Evolutionary conservation across 2,888 invertebrate genomes (phyloP).

Genomic region (Ochropleura plecta): DNA sequence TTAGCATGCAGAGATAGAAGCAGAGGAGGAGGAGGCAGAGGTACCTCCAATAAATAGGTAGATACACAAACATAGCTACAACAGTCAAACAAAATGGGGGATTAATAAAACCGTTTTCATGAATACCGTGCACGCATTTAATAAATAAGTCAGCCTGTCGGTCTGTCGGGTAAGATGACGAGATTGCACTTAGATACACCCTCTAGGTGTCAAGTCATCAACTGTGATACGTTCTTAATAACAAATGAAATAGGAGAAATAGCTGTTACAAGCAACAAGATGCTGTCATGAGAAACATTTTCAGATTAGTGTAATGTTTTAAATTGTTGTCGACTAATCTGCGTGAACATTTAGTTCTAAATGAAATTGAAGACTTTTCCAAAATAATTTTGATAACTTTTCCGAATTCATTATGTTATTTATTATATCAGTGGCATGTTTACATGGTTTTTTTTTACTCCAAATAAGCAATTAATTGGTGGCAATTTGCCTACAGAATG

Average conservation of each 20-base stretch:
- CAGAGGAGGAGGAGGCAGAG: no score
- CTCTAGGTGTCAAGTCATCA: conserved; percentile 50
- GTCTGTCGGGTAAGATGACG: conserved; percentile 80
- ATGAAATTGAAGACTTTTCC: not conserved
- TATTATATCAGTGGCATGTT: not conserved
- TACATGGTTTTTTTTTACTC: not conserved
- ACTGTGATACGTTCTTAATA: conserved; percentile 14
- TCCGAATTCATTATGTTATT: not conserved
- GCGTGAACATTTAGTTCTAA: not conserved
- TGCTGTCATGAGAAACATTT: not conserved
- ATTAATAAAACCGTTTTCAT: conserved; percentile 57
- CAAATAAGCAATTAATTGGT: not conserved
- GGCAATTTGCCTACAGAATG: not conserved
- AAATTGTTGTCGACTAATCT: not conserved
- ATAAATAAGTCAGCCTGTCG: conserved; percentile 73
- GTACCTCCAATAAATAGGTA: not conserved
- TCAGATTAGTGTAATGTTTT: not conserved
- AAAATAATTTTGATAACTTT: not conserved
- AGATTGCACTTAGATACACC: conserved; percentile 79
- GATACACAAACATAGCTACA: not conserved
- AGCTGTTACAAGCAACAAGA: not conserved
- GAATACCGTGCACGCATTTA: conserved; percentile 66
- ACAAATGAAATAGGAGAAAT: conserved; percentile 31
- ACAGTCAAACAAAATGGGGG: conserved; percentile 37
- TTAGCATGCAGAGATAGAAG: no score